phyloP scores from a whole-genome alignment of 1,140 invertebrate genomes.

The Berghia stephanieae region DNA sequence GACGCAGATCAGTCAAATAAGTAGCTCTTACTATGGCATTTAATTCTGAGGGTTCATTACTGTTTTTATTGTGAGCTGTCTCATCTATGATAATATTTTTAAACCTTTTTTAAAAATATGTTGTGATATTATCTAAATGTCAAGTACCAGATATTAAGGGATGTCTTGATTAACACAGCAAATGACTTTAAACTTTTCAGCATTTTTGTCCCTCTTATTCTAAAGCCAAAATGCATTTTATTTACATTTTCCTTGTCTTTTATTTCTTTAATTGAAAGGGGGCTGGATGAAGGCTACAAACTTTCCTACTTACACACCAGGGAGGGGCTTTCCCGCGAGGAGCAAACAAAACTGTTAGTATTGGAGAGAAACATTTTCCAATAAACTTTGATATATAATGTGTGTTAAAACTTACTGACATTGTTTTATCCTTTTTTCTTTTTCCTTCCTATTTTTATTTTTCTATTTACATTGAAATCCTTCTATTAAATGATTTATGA shows the following conservation, averaged over 20 bases:
- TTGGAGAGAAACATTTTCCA: not conserved
- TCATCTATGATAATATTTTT: too few species aligned
- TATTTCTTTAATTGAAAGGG: slow-evolving; percentile 47
- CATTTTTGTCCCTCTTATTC: not conserved
- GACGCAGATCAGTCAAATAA: too few species aligned
- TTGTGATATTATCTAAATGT: too few species aligned
- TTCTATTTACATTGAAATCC: not conserved
- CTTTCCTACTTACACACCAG: slow-evolving; percentile 63
- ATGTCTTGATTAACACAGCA: not conserved
- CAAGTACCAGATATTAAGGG: too few species aligned
- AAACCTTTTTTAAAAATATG: too few species aligned
- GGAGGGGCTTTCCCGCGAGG: slow-evolving; percentile 53
- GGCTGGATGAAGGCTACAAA: slow-evolving; percentile 59
- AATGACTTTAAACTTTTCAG: not conserved
- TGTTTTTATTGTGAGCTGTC: too few species aligned
- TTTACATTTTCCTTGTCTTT: not conserved
- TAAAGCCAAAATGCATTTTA: not conserved
- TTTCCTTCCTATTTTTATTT: too few species aligned
- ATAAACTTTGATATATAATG: not conserved
- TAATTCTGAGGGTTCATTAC: too few species aligned
- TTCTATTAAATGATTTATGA: not conserved
- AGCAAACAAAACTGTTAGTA: slow-evolving; percentile 60
- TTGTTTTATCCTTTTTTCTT: not conserved
- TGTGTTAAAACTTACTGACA: not conserved
- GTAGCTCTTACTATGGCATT: too few species aligned